These are phyloP conservation scores for Oenanthe melanoleuca DNA, from an alignment of 2,113 vertebrate species.

Conservation along the genomic window DNA sequence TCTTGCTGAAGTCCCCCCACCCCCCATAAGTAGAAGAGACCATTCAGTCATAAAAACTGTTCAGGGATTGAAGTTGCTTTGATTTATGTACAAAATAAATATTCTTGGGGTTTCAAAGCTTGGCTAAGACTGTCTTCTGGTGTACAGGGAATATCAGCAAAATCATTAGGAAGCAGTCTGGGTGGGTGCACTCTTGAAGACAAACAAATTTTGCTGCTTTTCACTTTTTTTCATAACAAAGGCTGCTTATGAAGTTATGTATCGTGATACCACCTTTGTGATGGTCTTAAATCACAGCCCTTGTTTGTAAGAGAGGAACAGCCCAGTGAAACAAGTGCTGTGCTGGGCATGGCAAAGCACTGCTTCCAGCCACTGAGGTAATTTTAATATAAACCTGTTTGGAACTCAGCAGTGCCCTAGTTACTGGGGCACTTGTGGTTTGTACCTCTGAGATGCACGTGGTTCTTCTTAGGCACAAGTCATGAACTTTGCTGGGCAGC, in stretches of 20 bases:
- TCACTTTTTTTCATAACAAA: not conserved
- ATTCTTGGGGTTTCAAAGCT: not conserved
- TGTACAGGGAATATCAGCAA: not conserved
- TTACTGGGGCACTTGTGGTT: rapidly evolving
- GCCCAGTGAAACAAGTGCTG: not conserved
- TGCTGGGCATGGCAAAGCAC: not conserved
- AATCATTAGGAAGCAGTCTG: not conserved
- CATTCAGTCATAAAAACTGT: not conserved
- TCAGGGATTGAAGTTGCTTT: not conserved
- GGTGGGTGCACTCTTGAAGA: not conserved
- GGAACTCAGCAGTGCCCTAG: not conserved
- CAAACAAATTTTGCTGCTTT: not conserved
- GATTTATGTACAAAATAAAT: not conserved
- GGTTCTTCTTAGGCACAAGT: not conserved
- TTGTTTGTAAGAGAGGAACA: not conserved
- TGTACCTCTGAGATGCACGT: not conserved
- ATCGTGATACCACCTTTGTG: not conserved
- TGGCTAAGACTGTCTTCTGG: not conserved
- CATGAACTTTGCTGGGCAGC: not conserved
- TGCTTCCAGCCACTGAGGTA: not conserved
- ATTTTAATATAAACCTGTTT: not conserved
- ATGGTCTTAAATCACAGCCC: not conserved
- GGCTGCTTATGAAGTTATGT: not conserved
- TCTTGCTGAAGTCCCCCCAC: not conserved
- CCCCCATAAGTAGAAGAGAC: not conserved